These are phyloP conservation scores for Anneissia japonica DNA, from an alignment of 35 echinoderm and acorn worm genomes.

Conservation along the genomic window DNA sequence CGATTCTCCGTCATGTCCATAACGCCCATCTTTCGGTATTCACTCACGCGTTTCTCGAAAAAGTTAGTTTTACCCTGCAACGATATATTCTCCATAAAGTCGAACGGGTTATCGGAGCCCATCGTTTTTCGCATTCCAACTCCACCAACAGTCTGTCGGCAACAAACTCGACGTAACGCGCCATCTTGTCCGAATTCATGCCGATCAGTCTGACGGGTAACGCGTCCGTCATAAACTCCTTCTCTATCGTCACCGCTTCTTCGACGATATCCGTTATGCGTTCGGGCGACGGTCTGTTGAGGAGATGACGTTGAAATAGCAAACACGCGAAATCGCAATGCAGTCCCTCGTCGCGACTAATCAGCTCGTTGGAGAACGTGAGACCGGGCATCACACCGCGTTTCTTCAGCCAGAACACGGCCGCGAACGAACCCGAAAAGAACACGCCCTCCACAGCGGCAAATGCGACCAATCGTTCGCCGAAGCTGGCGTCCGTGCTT, in stretches of 20 bases:
- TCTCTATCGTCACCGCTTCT: conserved; percentile 72
- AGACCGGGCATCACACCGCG: conserved; percentile 77
- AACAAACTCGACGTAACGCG: conserved; percentile 86
- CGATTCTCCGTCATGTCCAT: conserved; percentile 33
- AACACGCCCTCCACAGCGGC: conserved; percentile 88
- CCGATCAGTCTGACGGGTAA: conserved; percentile 67
- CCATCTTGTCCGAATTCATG: conserved; percentile 74
- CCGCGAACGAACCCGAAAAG: conserved; percentile 93
- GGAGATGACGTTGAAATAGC: conserved; percentile 50
- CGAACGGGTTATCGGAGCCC: conserved; percentile 64
- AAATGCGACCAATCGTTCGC: conserved; percentile 75
- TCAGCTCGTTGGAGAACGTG: conserved; percentile 95
- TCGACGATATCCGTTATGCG: conserved; percentile 49
- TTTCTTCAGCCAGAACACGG: conserved; percentile 91
- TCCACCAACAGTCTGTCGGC: conserved; percentile 70
- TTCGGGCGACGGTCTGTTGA: conserved; percentile 31
- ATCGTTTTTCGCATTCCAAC: conserved; percentile 62
- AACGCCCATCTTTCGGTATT: conserved; percentile 65
- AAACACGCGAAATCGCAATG: conserved; percentile 97
- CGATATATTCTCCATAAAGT: conserved; percentile 97
- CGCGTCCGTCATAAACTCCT: conserved; percentile 67
- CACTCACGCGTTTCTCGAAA: conserved; percentile 78
- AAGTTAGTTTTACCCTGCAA: conserved; percentile 95
- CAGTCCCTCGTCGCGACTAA: conserved; percentile 77
- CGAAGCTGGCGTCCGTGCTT: conserved; percentile 36